Percentiles rank a stretch among this genome's conserved stretches.
phyloP scores from a whole-genome alignment of 2,888 invertebrate species.

The Chesias legatella region DNA sequence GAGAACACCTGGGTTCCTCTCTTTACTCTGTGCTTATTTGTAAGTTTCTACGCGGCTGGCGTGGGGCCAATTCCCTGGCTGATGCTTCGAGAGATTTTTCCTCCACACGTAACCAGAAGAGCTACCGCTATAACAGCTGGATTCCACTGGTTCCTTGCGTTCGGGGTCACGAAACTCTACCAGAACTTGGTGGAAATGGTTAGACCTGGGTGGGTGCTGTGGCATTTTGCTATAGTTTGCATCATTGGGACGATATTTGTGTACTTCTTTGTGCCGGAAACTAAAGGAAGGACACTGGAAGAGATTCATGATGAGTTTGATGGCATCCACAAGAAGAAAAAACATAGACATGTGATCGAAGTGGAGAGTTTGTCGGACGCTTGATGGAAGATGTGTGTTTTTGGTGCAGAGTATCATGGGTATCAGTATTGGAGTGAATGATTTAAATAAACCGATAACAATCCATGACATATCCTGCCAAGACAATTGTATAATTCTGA shows the following conservation, averaged over 20 bases:
- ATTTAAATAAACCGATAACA: neutral
- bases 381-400: slow-evolving; percentile 33
- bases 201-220: slow-evolving; percentile 83
- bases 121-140: slow-evolving; percentile 85
- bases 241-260: slow-evolving; percentile 82
- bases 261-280: slow-evolving; percentile 84
- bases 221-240: slow-evolving; percentile 83
- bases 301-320: slow-evolving; percentile 79
- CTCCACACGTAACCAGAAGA: slow-evolving; percentile 80
- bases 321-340: slow-evolving; percentile 63
- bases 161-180: slow-evolving; percentile 82
- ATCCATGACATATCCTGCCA: too few species aligned
- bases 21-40: slow-evolving; percentile 76
- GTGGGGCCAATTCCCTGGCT: slow-evolving; percentile 88
- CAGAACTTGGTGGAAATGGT: slow-evolving; percentile 78
- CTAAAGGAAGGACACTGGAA: slow-evolving; percentile 77
- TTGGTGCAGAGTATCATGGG: slow-evolving; percentile 13
- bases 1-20: slow-evolving; percentile 79
- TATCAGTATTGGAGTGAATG: neutral
- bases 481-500: too few species aligned
- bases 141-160: slow-evolving; percentile 85
- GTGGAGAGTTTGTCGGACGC: slow-evolving; percentile 59
- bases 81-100: slow-evolving; percentile 84
- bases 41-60: slow-evolving; percentile 83
- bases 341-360: slow-evolving; percentile 70